A percentile compares a stretch with the other conserved stretches of the same genome.
phyloP scores from a whole-genome alignment of 2,888 invertebrate genomes.

The Agrenia bidenticulata region DNA sequence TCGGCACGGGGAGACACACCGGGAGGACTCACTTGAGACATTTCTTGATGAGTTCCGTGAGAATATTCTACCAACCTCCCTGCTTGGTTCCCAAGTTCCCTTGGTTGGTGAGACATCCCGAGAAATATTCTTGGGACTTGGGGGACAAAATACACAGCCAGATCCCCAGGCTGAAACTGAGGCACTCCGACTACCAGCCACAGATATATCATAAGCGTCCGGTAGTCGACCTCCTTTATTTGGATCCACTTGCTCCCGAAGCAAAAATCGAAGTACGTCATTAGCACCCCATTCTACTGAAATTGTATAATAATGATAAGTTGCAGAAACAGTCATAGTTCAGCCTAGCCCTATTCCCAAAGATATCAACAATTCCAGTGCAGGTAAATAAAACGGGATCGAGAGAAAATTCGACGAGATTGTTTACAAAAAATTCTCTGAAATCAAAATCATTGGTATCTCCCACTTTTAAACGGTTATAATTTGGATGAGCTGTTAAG shows the following conservation, averaged over 20 bases:
- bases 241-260: constrained; percentile 62
- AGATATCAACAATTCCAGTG: too few relatives aligned
- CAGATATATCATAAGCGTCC: constrained; percentile 52
- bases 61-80: constrained; percentile 51
- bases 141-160: constrained; percentile 53
- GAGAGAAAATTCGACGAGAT: too few relatives aligned
- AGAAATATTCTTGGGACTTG: constrained; percentile 52
- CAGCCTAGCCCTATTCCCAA: too few relatives aligned
- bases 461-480: too few relatives aligned
- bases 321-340: too few relatives aligned
- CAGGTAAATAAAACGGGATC: too few relatives aligned
- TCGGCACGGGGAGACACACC: constrained; percentile 52
- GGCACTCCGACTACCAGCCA: constrained; percentile 52
- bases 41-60: constrained; percentile 52
- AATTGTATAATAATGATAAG: too few relatives aligned
- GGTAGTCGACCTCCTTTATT: constrained; percentile 59
- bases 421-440: too few relatives aligned
- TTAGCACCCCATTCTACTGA: constrained; percentile 62
- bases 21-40: constrained; percentile 52
- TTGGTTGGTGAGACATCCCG: constrained; percentile 52
- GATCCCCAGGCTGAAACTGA: constrained; percentile 53
- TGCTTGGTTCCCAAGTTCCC: too few relatives aligned
- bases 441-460: too few relatives aligned
- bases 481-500: too few relatives aligned
- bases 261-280: constrained; percentile 61